Evolutionary conservation across 2,888 invertebrate species (phyloP).

Genomic region (Caenorhabditis sp.): DNA sequence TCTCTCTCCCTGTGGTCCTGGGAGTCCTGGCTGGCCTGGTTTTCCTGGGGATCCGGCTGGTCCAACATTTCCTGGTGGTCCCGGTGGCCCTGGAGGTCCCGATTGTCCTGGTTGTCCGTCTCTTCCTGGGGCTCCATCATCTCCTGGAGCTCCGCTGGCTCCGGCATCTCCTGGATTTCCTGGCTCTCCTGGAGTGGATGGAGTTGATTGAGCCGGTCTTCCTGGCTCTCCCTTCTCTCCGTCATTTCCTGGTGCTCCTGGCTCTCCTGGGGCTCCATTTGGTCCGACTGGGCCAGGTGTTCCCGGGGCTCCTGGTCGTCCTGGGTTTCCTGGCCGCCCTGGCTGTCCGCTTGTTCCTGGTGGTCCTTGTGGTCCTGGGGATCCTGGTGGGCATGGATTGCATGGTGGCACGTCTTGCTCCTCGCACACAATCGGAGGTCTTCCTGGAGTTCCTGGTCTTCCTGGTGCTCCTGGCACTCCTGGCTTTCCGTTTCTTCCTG

Average conservation of each 20-base stretch:
- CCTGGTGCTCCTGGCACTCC: constrained; percentile 75
- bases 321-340: constrained; percentile 75
- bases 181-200: constrained; percentile 76
- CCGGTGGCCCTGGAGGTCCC: constrained; percentile 74
- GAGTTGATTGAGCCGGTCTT: constrained; percentile 71
- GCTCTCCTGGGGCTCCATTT: constrained; percentile 70
- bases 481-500: constrained; percentile 71
- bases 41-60: constrained; percentile 65
- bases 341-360: constrained; percentile 69
- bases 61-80: constrained; percentile 74
- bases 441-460: constrained; percentile 68
- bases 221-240: constrained; percentile 75
- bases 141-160: constrained; percentile 70
- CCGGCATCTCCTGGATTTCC: constrained; percentile 75
- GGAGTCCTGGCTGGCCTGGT: constrained; percentile 70
- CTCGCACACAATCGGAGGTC: constrained; percentile 78
- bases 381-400: constrained; percentile 78
- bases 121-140: constrained; percentile 75
- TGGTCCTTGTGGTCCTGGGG: constrained; percentile 74
- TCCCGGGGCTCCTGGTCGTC: constrained; percentile 72
- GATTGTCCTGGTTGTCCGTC: constrained; percentile 73
- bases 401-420: constrained; percentile 78
- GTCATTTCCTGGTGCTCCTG: constrained; percentile 70
- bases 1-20: constrained; percentile 72
- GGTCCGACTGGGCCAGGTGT: constrained; percentile 70